These are phyloP conservation scores for Tenthredo livida DNA, from an alignment of 2,888 invertebrate genomes.

Conservation along the genomic window DNA sequence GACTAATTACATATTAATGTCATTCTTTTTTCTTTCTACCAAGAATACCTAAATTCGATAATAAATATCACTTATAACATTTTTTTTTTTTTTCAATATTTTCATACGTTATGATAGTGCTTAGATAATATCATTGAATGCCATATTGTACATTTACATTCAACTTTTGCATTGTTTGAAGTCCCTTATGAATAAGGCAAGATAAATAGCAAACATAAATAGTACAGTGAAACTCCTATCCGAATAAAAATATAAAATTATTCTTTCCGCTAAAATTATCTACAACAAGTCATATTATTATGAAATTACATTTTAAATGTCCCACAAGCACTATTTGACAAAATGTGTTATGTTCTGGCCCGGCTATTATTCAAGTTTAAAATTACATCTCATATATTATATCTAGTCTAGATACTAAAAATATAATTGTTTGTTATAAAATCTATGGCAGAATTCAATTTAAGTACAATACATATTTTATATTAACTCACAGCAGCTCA, in stretches of 20 bases:
- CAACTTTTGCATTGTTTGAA: not conserved
- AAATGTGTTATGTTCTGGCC: slow-evolving; percentile 64
- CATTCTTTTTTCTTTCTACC: not conserved
- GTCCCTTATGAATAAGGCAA: not conserved
- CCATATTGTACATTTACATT: not conserved
- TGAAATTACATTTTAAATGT: slow-evolving; percentile 52
- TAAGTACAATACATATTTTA: not conserved
- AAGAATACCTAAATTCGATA: not conserved
- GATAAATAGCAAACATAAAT: not conserved
- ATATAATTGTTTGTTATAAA: slow-evolving; percentile 41
- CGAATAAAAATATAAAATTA: not conserved
- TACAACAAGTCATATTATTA: not conserved
- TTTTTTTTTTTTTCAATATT: not conserved
- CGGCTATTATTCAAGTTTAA: slow-evolving; percentile 53
- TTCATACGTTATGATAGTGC: not conserved
- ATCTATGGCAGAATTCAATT: not conserved
- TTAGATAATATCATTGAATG: not conserved
- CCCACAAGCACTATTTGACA: slow-evolving; percentile 62
- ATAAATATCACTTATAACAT: slow-evolving; percentile 16
- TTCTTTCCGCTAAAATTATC: not conserved
- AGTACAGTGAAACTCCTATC: not conserved
- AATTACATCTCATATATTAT: slow-evolving; percentile 55
- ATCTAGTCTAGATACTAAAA: not conserved
- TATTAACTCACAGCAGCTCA: not conserved
- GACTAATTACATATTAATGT: not conserved